These are phyloP conservation scores for Leptogaster cylindrica DNA, from an alignment of 2,888 invertebrate species.

Conservation along the genomic window DNA sequence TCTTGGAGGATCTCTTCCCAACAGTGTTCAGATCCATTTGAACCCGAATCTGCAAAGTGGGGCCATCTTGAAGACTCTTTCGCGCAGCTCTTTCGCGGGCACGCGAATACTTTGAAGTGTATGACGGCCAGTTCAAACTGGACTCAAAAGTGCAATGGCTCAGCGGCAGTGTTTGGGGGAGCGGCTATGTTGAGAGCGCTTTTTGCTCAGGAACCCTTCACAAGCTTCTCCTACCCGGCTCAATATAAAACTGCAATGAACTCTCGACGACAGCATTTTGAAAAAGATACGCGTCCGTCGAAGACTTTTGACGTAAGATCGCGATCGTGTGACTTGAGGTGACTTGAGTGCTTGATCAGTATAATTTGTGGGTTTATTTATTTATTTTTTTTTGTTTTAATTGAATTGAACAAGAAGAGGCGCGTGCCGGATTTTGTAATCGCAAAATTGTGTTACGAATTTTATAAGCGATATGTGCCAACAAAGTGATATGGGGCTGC, in stretches of 20 bases:
- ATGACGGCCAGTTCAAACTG: no score
- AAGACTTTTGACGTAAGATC: neutral
- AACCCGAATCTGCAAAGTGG: no score
- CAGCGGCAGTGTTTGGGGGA: no score
- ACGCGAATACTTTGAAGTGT: no score
- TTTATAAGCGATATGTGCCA: conserved; percentile 56
- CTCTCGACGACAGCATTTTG: conserved; percentile 11
- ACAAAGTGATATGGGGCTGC: conserved; percentile 55
- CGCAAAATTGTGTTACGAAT: neutral
- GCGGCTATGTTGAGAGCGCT: no score
- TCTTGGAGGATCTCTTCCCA: no score
- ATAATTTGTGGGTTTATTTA: neutral
- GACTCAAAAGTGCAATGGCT: no score
- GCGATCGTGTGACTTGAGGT: neutral
- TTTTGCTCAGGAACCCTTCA: no score
- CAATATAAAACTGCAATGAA: conserved; percentile 18
- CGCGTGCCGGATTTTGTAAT: conserved; percentile 9
- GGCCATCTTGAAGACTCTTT: no score
- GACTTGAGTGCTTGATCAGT: conserved; percentile 3
- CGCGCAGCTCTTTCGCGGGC: no score
- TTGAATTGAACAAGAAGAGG: conserved; percentile 1
- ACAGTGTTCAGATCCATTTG: no score
- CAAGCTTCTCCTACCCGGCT: neutral
- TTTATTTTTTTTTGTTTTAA: neutral
- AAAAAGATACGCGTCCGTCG: neutral